Base-by-base conservation (phyloP, 2,113 vertebrate genomes). In the Vombatus ursinus region DNA sequence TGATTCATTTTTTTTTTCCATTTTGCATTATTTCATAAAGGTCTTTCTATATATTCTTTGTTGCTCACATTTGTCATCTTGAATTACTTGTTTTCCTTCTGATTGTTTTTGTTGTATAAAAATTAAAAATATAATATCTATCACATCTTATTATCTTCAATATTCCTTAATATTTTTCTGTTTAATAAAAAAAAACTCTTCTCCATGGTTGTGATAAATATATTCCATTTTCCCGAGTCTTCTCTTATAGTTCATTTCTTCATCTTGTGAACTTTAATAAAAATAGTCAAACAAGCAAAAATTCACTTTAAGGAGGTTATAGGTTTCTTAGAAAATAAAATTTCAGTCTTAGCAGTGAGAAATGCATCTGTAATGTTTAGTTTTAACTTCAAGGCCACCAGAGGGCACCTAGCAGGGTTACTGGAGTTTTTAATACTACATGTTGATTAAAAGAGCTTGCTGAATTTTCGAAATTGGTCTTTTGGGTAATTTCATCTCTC, bases 401-500 rank as follows among this genome's bases (percentile, higher is more conserved):
- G 99, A 97, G 98, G 99, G 99, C 98, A 97, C 91, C 96, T 54
- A 50, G 53, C 97, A 97, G 98, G 96, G 77, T 94, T 94, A 6
- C 44, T 1, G 57, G 95, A 6, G 2, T 16, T 31, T 61, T 12
- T 61, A 61, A 49, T 37, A 0, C 92, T 95, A 91, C 97, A 95
- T 91, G 53, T 94, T 92, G 97, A 95, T 97, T 95, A 61, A 98
- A 97, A 94, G 97, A 97, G 37, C 51, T 53, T 44, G 10, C 44
- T 9, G 95, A 96, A 93, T 96, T 97, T 97, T 95, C 91, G 96
- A 14, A 61, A 92, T 95, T 90, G 44, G 0, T 93, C 23, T 90
- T 94, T 26, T 92, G 24, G 95, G 84, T 37, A 93, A 61, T 91
- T 96, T 94, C 0, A 6, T 95, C 95, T 97, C 37, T 77, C 0